Percentiles rank a stretch among this genome's conserved stretches.
These are phyloP conservation scores for Ceyx erithaca DNA, from an alignment of 2,797 vertebrate genomes.

Conservation along the genomic window DNA sequence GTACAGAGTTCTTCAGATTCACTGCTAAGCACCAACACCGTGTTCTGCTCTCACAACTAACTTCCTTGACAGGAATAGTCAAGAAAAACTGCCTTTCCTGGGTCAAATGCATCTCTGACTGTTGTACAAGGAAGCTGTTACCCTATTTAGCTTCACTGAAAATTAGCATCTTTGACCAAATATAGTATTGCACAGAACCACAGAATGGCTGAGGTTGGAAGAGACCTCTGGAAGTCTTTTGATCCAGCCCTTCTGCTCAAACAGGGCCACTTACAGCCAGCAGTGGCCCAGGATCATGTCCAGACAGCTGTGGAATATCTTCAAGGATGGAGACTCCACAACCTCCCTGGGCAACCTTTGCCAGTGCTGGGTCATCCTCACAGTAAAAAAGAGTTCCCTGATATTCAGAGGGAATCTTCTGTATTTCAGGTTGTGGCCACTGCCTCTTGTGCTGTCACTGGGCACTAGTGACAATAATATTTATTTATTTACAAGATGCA, in stretches of 20 bases:
- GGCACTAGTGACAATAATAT: neutral
- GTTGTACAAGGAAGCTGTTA: neutral
- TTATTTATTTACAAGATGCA: neutral
- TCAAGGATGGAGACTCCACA: neutral
- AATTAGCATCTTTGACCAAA: neutral
- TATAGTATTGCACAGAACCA: neutral
- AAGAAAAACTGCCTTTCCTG: neutral
- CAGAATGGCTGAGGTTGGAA: neutral
- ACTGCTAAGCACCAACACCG: neutral
- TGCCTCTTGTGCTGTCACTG: neutral
- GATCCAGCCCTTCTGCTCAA: rapidly evolving
- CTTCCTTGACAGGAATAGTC: neutral
- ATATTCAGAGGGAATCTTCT: neutral
- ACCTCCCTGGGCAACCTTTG: too few species aligned
- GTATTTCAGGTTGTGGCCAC: neutral
- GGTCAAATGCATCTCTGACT: neutral
- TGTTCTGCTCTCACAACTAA: neutral
- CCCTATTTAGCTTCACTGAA: neutral
- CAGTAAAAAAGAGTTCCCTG: neutral
- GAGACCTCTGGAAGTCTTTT: neutral
- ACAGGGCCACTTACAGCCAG: neutral
- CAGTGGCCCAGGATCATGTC: neutral
- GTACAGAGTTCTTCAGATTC: neutral
- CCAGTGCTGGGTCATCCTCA: rapidly evolving
- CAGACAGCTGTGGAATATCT: neutral